Conservation (phyloP, 2,888 invertebrate genomes). For the Nemoura dubitans region DNA sequence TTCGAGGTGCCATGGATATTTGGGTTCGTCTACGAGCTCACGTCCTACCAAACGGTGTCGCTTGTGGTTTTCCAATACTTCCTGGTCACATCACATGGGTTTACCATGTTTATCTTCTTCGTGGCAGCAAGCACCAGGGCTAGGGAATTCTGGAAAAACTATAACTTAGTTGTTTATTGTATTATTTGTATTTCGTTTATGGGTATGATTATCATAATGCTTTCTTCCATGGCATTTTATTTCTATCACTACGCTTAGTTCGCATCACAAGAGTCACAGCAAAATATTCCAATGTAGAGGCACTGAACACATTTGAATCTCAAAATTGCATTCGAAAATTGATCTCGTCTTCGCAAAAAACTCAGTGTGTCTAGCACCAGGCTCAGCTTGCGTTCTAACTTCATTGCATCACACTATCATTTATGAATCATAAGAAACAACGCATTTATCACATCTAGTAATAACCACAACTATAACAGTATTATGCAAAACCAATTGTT, state of each 20-base stretch:
- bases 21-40: background rate
- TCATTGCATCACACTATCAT: background rate
- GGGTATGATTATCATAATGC: background rate
- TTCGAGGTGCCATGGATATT: background rate
- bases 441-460: background rate
- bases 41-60: background rate
- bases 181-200: background rate
- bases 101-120: background rate
- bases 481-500: background rate
- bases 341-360: background rate
- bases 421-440: background rate
- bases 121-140: background rate
- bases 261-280: background rate
- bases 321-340: background rate
- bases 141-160: background rate
- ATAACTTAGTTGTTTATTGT: background rate
- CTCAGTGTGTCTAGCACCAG: background rate
- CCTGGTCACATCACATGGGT: background rate
- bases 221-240: background rate
- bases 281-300: conserved; percentile 4
- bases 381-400: background rate
- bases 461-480: background rate
- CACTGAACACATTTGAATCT: background rate
- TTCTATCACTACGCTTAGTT: background rate
- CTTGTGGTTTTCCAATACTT: background rate